Percentiles rank a stretch among this genome's conserved stretches.
Evolutionary conservation across 2,797 vertebrate species (phyloP).

Genomic region (Cossypha niveicapilla): DNA sequence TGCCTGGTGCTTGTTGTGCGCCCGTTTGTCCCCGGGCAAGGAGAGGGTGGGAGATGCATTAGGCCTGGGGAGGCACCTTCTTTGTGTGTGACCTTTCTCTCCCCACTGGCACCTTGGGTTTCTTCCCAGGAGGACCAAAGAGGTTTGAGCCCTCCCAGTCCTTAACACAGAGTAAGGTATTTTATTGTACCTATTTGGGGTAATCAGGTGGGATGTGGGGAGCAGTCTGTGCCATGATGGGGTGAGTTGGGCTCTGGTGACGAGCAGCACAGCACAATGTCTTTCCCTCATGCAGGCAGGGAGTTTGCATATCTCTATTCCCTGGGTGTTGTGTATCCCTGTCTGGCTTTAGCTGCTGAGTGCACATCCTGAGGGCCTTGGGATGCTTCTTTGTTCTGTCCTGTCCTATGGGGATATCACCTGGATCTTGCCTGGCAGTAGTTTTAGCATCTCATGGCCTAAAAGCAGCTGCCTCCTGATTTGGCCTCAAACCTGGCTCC

Average conservation of each 20-base stretch:
- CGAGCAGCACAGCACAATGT: neutral
- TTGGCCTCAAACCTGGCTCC: neutral
- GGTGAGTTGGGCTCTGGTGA: neutral
- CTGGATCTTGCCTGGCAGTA: neutral
- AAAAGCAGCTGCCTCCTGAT: neutral
- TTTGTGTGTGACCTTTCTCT: neutral
- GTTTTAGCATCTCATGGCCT: neutral
- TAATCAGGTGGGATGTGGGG: neutral
- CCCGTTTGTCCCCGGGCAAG: neutral
- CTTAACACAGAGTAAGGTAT: neutral
- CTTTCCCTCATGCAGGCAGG: neutral
- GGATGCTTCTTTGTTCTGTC: neutral
- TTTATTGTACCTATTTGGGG: fast-evolving
- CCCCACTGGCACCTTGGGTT: neutral
- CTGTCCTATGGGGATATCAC: neutral
- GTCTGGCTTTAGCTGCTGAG: neutral
- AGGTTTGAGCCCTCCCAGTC: neutral
- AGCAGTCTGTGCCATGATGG: neutral
- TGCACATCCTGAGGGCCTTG: neutral
- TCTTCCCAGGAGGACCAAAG: neutral
- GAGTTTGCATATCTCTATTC: neutral
- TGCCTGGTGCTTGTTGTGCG: neutral
- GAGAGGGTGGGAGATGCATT: neutral
- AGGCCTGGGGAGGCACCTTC: neutral
- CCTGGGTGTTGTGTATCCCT: neutral